Percentiles rank a stretch among this genome's conserved stretches.
Conservation (phyloP, 2,113 vertebrate genomes). For the Parus major region DNA sequence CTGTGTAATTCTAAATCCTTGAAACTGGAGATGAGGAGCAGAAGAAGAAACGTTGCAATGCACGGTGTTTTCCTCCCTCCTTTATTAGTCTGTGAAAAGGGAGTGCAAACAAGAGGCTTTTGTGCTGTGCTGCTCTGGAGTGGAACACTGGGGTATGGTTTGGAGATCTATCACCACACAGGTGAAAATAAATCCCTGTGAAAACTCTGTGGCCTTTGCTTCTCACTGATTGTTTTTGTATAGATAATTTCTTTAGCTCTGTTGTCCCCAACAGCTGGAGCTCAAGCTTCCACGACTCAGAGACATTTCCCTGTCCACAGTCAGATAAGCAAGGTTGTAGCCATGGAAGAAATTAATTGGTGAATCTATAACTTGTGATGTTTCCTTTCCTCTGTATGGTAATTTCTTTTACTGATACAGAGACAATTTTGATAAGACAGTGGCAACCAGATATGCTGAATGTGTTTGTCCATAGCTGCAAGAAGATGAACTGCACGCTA, state of each 20-base stretch:
- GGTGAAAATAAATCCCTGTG: background rate
- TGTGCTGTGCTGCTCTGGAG: background rate
- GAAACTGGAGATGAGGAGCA: background rate
- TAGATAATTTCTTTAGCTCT: background rate
- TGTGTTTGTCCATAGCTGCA: background rate
- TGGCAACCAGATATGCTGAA: background rate
- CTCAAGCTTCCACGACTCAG: background rate
- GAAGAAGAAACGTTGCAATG: background rate
- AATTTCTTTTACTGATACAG: background rate
- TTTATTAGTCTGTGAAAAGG: background rate
- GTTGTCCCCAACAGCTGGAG: background rate
- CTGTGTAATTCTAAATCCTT: background rate
- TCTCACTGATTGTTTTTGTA: background rate
- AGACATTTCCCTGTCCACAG: background rate
- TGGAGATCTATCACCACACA: background rate
- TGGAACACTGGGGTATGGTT: background rate
- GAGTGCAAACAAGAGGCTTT: background rate
- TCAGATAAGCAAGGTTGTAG: background rate
- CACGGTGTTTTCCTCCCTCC: background rate
- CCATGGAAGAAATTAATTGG: background rate
- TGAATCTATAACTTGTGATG: background rate
- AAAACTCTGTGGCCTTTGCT: background rate
- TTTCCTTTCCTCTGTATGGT: background rate
- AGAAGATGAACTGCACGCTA: background rate
- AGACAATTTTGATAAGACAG: background rate